Base-by-base conservation (phyloP, 2,888 invertebrate genomes). In the Hypena proboscidalis region DNA sequence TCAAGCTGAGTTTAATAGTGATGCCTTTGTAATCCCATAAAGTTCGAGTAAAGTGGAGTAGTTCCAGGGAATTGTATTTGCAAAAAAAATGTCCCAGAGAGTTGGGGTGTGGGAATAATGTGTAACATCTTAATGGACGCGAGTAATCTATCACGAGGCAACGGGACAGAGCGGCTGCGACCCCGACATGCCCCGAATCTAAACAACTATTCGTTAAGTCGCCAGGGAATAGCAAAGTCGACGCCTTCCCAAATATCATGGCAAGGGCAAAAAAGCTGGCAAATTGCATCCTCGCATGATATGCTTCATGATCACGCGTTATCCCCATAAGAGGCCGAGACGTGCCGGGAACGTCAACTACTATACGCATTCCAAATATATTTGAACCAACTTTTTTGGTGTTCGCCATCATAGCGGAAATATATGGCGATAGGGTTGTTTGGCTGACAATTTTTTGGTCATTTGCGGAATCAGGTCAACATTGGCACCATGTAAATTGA, bases 261-360 rank as follows among this genome's bases (percentile, higher is more conserved):
- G 40, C 46, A 66, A 62, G 47, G 39, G 37, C 49, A 49, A 59
- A 66, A 62, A 64, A 58, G 46, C 53, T 47, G 39, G 64, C 60
- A 56, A 67, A 67, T 64, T 67, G 67, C 63, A 67, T 59, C 42
- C 42, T 50, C 59, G 36, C 48, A 59, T 67, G 67, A 67, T 64
- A 63, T 58, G 59, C 42, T 59, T 47, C 42, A 63, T 63, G 63
- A 64, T 67, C 63, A 59, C 63, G 64, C 56, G 64, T 59, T 59
- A 64, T 67, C 67, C 63, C 67, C 63, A 58, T 59, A 64, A 51
- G 63, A 63, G 59, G 21, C 29, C 20, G 9, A 35, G 25, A 64
- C 63, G 63, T 64, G 63, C 46, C 25, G 34, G 20, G 63, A 58
- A 53, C 52, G 30, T 31, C 53, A 63, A 67, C 34, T 40, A 49